Conservation (phyloP, 2,888 invertebrate species). For the Dascillus cervinus region DNA sequence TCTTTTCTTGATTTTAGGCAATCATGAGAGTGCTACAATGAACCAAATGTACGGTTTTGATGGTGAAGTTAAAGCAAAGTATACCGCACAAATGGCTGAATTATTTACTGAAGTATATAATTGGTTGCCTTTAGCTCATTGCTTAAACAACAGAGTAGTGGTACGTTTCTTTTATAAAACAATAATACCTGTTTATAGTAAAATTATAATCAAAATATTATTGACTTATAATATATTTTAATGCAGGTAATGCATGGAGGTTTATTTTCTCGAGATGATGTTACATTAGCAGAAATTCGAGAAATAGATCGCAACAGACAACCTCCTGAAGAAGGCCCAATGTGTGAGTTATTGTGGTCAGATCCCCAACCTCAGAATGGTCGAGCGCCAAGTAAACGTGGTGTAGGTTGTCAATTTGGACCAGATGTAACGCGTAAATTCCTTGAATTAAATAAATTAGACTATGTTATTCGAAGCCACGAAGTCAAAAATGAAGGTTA, state of each 20-base stretch:
- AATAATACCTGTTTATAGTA: background rate
- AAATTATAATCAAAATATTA: background rate
- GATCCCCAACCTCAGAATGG: slow-evolving; percentile 91
- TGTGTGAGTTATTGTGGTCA: slow-evolving; percentile 99
- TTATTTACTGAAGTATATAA: slow-evolving; percentile 99
- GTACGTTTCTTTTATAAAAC: slow-evolving; percentile 49
- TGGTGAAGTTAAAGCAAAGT: slow-evolving; percentile 96
- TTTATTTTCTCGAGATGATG: slow-evolving; percentile 85
- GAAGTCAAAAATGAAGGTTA: slow-evolving; percentile 97
- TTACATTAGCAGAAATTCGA: slow-evolving; percentile 88
- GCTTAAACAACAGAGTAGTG: slow-evolving; percentile 77
- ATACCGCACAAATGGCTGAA: slow-evolving; percentile 90
- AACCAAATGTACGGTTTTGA: slow-evolving; percentile 99
- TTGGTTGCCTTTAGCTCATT: slow-evolving; percentile 92
- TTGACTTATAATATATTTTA: slow-evolving; percentile 5
- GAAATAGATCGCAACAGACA: slow-evolving; percentile 88
- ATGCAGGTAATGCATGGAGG: slow-evolving; percentile 94
- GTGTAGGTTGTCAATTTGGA: slow-evolving; percentile 97
- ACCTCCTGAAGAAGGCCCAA: slow-evolving; percentile 91
- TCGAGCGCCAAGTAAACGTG: slow-evolving; percentile 88
- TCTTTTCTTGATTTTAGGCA: slow-evolving; percentile 53
- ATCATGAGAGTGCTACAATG: slow-evolving; percentile 97
- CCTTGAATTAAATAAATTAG: slow-evolving; percentile 74
- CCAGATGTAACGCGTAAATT: slow-evolving; percentile 92
- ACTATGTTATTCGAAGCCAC: slow-evolving; percentile 93